Evolutionary conservation across 2,797 vertebrate genomes (phyloP).

Genomic region (Cuculus canorus): DNA sequence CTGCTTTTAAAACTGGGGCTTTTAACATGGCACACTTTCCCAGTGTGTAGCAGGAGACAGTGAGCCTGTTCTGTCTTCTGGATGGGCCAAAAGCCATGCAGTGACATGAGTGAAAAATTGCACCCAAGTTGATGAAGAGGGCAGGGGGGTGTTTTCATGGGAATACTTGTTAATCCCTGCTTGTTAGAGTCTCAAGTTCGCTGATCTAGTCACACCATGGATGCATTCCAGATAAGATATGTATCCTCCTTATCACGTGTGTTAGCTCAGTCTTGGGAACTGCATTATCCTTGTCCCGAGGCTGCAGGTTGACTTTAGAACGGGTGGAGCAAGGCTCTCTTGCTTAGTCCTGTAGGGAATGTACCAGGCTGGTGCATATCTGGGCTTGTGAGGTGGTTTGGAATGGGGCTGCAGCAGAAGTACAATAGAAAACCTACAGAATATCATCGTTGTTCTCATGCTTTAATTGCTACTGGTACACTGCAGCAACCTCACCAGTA

Average conservation of each 20-base stretch:
- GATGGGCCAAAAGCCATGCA: not conserved
- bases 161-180: not conserved
- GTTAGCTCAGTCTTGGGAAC: not conserved
- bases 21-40: not conserved
- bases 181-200: not conserved
- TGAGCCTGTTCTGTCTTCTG: not conserved
- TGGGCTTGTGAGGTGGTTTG: not conserved
- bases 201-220: not conserved
- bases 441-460: not conserved
- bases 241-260: not conserved
- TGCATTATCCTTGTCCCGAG: accelerated
- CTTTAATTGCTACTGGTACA: not conserved
- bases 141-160: not conserved
- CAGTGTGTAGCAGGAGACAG: not conserved
- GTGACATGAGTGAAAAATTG: not conserved
- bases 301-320: not conserved
- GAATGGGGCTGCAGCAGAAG: not conserved
- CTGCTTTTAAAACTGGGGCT: not conserved
- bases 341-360: not conserved
- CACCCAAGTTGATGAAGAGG: not conserved
- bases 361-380: not conserved
- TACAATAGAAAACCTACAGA: not conserved
- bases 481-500: not conserved
- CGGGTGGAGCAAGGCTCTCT: not conserved
- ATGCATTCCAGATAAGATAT: not conserved